Base-by-base conservation (phyloP, 2,797 vertebrate species). In the Onychomys leucogaster region DNA sequence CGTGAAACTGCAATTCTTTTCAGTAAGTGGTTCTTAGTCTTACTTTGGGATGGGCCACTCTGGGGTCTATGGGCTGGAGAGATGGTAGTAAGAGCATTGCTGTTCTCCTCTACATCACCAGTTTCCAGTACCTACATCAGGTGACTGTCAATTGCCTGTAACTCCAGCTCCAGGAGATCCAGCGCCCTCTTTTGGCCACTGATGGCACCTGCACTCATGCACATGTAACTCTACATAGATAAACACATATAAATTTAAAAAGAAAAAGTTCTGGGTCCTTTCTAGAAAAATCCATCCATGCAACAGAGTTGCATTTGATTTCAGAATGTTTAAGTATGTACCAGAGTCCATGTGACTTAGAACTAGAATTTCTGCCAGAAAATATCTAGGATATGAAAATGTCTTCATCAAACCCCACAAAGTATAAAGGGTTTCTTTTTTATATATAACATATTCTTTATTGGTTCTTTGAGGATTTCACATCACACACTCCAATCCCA, bases 301-400 rank as follows among this genome's bases (percentile, higher is more conserved):
- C 11, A 52, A 55, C 34, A 49, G 84, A 49, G 80, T 84, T 65
- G 63, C 37, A 34, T 84, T 89, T 92, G 52, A 84, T 69, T 90
- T 86, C 71, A 29, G 8, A 14, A 65, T 65, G 29, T 86, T 85
- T 69, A 83, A 92, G 75, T 41, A 71, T 27, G 19, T 17, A 34
- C 19, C 32, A 37, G 16, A 57, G 27, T 87, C 52, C 52, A 11
- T 55, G 65, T 23, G 27, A 32, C 67, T 95, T 63, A n/a, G 34
- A 69, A 76, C 34, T 55, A 71, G 34, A 91, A 69, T 59, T 49
- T 25, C 41, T 89, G 37, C 12, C n/a, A 46, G 9, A 83, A 91
- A 90, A 91, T 83, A 93, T 61, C 52, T 67, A 65, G 49, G 63
- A 75, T 59, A 25, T 21, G 82, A 23, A 82, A 90, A 87, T 75